Conservation (phyloP, 2,113 vertebrate genomes). For the Trogon surrucura region DNA sequence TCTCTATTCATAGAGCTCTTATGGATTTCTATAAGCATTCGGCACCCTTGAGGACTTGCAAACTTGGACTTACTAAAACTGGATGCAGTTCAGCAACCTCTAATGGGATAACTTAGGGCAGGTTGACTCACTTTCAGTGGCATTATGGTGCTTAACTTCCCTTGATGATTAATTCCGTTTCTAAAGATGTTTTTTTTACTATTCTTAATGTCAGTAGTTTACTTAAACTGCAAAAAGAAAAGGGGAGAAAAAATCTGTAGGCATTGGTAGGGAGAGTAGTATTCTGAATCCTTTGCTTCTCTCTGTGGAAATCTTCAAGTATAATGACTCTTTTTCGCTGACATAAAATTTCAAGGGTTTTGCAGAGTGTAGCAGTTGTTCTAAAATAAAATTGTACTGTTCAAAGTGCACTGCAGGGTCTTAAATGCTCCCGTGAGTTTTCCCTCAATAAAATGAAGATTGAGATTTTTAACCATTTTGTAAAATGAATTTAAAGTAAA, state of each 20-base stretch:
- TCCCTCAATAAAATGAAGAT: not conserved
- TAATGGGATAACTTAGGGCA: not conserved
- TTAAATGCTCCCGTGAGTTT: slow-evolving; percentile 2
- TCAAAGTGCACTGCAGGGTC: not conserved
- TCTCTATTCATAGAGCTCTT: not conserved
- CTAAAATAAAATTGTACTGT: slow-evolving; percentile 20
- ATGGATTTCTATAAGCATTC: not conserved
- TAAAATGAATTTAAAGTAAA: not conserved
- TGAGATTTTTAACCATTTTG: not conserved
- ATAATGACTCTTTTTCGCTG: slow-evolving; percentile 25
- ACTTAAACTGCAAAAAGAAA: not conserved
- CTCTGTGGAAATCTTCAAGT: slow-evolving; percentile 29
- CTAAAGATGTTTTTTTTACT: not conserved
- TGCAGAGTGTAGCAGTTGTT: slow-evolving; percentile 11
- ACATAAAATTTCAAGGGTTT: slow-evolving; percentile 25
- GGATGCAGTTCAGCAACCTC: not conserved
- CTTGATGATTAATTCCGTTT: slow-evolving; percentile 20
- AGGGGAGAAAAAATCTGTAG: not conserved
- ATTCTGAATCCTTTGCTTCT: slow-evolving; percentile 9
- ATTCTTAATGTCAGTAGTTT: not conserved
- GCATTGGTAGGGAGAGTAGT: not conserved
- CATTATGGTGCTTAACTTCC: not conserved
- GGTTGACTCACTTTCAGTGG: not conserved
- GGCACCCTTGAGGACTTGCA: not conserved
- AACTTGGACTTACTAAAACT: not conserved